Percentiles rank a stretch among this genome's conserved stretches.
Conservation (phyloP, 2,888 invertebrate species). For the Acronicta alni region DNA sequence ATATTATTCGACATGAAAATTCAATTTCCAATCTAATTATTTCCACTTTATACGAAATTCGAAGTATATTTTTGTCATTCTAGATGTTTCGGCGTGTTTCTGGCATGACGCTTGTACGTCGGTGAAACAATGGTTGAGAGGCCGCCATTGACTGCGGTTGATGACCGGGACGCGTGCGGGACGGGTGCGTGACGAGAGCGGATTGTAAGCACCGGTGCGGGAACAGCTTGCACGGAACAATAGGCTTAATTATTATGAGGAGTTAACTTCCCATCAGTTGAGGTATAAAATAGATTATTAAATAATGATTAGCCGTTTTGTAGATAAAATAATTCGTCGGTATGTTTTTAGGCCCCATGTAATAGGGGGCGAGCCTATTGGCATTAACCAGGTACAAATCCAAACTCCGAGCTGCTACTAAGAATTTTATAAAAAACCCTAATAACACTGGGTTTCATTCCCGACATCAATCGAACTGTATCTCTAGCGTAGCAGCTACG, state of each 20-base stretch:
- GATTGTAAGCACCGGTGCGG: slow-evolving; percentile 1
- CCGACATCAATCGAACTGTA: too few species aligned
- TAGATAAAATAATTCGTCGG: too few species aligned
- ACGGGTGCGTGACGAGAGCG: slow-evolving; percentile 6
- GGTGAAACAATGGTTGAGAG: slow-evolving; percentile 28
- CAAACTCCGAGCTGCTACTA: too few species aligned
- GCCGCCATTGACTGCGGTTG: neutral
- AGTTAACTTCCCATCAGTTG: neutral
- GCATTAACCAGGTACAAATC: too few species aligned
- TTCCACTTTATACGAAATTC: slow-evolving; percentile 39
- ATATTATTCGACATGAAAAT: slow-evolving; percentile 25
- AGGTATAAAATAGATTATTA: too few species aligned
- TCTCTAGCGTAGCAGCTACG: too few species aligned
- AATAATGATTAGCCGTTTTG: too few species aligned
- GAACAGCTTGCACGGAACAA: slow-evolving; percentile 29
- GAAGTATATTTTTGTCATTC: slow-evolving; percentile 36
- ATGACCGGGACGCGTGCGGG: slow-evolving; percentile 1
- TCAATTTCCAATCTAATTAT: slow-evolving; percentile 41
- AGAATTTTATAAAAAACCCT: too few species aligned
- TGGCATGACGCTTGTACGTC: slow-evolving; percentile 24
- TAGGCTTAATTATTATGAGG: slow-evolving; percentile 37
- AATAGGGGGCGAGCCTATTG: too few species aligned
- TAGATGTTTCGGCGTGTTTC: slow-evolving; percentile 14
- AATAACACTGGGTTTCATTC: too few species aligned
- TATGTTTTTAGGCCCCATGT: too few species aligned